Evolutionary conservation across 2,797 vertebrate genomes (phyloP).

Genomic region (Eulemur coronatus): DNA sequence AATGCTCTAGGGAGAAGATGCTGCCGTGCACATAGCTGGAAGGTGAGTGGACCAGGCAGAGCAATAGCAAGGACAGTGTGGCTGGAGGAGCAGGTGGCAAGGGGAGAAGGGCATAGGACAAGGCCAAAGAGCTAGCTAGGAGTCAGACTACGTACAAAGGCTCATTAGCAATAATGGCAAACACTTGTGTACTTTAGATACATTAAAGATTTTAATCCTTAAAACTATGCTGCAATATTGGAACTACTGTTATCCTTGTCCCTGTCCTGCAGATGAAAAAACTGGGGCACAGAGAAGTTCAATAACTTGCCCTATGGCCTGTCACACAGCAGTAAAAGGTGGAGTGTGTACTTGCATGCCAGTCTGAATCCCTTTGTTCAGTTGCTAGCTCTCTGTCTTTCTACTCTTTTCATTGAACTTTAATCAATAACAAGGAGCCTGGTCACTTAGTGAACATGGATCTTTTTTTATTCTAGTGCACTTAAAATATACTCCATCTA

Average conservation of each 20-base stretch:
- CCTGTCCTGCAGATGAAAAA: neutral
- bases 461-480: neutral
- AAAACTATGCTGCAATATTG: neutral
- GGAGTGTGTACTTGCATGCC: neutral
- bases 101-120: fast-evolving
- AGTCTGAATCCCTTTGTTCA: neutral
- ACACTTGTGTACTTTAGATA: neutral
- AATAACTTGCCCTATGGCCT: neutral
- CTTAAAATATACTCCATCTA: neutral
- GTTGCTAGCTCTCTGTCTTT: neutral
- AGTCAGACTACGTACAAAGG: neutral
- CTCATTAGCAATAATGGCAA: neutral
- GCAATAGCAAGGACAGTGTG: neutral
- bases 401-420: neutral
- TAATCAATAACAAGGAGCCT: neutral
- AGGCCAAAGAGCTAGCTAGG: neutral
- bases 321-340: neutral
- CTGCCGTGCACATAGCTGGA: neutral
- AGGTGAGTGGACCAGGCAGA: neutral
- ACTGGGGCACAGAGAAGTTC: neutral
- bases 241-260: neutral
- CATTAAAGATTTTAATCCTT: neutral
- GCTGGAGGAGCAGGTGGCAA: neutral
- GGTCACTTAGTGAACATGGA: neutral
- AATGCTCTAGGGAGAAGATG: neutral